A percentile compares a stretch with the other conserved stretches of the same genome.
phyloP scores from a whole-genome alignment of 2,888 invertebrate species.

The Drosophila sordidula region DNA sequence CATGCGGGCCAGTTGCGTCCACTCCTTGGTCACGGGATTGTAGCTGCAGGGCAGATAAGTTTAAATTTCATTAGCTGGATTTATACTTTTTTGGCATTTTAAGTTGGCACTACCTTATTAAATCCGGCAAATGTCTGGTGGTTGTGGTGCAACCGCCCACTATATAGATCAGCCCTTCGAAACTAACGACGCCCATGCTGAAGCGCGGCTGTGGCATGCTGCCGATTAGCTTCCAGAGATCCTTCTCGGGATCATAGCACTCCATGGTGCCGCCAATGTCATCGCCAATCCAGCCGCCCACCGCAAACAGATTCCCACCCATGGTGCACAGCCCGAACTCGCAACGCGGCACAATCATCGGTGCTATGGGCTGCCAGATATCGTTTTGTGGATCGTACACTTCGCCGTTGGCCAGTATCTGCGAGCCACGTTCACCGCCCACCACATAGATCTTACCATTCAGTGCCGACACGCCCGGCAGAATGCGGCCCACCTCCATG shows the following conservation, averaged over 20 bases:
- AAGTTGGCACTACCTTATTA: conserved; percentile 85
- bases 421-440: conserved; percentile 95
- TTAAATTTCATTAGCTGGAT: background rate
- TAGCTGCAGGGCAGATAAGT: conserved; percentile 86
- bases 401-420: conserved; percentile 95
- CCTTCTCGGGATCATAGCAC: conserved; percentile 91
- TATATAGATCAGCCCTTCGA: conserved; percentile 89
- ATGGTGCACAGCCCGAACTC: conserved; percentile 95
- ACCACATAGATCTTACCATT: conserved; percentile 95
- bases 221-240: conserved; percentile 92
- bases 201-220: conserved; percentile 94
- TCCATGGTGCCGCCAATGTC: conserved; percentile 96
- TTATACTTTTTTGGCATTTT: background rate
- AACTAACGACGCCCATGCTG: conserved; percentile 95
- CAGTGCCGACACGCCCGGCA: conserved; percentile 94
- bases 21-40: conserved; percentile 92
- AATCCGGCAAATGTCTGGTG: conserved; percentile 91
- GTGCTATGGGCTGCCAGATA: conserved; percentile 88
- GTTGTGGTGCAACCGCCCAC: conserved; percentile 95
- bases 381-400: conserved; percentile 90
- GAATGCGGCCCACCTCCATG: conserved; percentile 93
- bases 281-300: conserved; percentile 97
- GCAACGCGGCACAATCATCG: conserved; percentile 93
- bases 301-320: conserved; percentile 93
- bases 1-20: conserved; percentile 92